phyloP scores from a whole-genome alignment of 2,797 vertebrate species.

The Hirundo rustica region DNA sequence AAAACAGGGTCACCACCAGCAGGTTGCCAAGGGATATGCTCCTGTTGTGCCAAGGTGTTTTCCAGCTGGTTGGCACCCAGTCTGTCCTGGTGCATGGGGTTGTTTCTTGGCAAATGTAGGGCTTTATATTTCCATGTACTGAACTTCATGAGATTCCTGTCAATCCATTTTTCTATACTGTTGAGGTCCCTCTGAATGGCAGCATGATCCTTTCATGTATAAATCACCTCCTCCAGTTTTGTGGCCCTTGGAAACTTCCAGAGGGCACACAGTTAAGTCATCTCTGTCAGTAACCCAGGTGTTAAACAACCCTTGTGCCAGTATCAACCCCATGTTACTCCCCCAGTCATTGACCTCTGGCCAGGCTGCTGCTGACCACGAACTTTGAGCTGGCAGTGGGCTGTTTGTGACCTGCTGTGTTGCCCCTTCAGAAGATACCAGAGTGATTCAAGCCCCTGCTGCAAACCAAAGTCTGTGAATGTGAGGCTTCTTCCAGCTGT shows the following conservation, averaged over 20 bases:
- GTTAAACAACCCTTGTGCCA: not conserved
- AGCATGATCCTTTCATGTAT: not conserved
- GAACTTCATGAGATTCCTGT: no score
- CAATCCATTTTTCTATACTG: not conserved
- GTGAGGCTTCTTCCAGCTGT: not conserved
- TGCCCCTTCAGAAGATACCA: not conserved
- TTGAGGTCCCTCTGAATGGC: not conserved
- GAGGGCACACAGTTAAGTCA: not conserved
- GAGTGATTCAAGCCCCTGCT: not conserved
- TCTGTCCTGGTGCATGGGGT: not conserved
- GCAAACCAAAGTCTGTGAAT: accelerated
- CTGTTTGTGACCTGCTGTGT: not conserved
- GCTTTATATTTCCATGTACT: not conserved
- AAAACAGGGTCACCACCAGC: not conserved
- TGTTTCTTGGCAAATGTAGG: not conserved
- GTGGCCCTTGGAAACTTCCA: not conserved
- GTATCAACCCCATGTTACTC: not conserved
- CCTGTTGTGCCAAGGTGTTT: not conserved
- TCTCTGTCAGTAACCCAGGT: not conserved
- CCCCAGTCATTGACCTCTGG: not conserved
- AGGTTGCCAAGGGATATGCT: not conserved
- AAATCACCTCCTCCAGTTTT: not conserved
- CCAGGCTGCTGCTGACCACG: not conserved
- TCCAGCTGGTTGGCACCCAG: not conserved
- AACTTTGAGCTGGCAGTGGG: not conserved